Evolutionary conservation across 2,113 vertebrate species (phyloP).

Genomic region (Nerophis ophidion): DNA sequence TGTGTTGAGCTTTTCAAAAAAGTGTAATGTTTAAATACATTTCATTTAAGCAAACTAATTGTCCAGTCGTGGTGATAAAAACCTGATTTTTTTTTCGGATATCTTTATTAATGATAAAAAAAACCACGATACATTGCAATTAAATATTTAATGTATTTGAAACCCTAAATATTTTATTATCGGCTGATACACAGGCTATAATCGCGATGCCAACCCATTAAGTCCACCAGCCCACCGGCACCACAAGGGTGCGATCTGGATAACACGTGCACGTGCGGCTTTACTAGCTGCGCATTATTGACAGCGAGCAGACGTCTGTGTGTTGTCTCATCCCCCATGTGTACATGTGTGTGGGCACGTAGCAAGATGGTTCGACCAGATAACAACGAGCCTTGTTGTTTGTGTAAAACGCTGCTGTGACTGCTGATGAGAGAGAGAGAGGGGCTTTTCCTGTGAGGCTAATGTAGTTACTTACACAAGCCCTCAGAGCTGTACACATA

Average conservation of each 20-base stretch:
- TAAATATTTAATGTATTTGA: too few relatives aligned
- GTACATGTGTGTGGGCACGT: conserved; percentile 29
- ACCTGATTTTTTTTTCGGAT: too few relatives aligned
- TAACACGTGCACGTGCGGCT: neutral
- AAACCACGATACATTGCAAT: too few relatives aligned
- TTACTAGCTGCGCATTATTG: conserved; percentile 10
- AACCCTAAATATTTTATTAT: too few relatives aligned
- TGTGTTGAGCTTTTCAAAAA: too few relatives aligned
- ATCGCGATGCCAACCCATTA: conserved; percentile 31
- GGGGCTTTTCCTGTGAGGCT: conserved; percentile 44
- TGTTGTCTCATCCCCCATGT: conserved; percentile 1
- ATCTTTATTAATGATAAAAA: too few relatives aligned
- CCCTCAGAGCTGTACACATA: conserved; percentile 41
- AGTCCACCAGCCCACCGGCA: conserved; percentile 5
- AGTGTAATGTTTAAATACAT: too few relatives aligned
- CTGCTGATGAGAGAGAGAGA: conserved; percentile 7
- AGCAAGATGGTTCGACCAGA: conserved; percentile 30
- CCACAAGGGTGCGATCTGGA: conserved; percentile 3
- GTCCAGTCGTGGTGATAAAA: too few relatives aligned
- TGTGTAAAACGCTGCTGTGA: conserved; percentile 4
- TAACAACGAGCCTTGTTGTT: conserved; percentile 27
- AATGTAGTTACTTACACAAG: conserved; percentile 42
- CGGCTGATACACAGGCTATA: neutral
- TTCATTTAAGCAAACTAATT: too few relatives aligned
- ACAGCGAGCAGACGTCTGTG: conserved; percentile 29